Evolutionary conservation across 2,888 invertebrate species (phyloP), one percentile per base, ranked within the genome.

Genomic region (Pseudanteris insignis): DNA sequence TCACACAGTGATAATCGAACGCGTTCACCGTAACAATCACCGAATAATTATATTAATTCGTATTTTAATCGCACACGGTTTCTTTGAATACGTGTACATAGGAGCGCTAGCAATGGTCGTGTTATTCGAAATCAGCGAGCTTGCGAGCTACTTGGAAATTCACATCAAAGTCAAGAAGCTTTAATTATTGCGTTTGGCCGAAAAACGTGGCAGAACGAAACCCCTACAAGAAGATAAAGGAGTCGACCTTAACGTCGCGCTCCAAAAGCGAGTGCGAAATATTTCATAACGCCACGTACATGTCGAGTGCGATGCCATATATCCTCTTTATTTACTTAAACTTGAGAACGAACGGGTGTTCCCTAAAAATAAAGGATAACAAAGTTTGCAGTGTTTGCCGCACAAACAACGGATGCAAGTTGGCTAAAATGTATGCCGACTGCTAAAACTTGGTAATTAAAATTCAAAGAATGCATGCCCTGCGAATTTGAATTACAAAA

Each of bases 291-390:
- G 24, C 18, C 36, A 24, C 21, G 32, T 32, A 36, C 38, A 48
- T 43, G 54, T 55, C 55, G 55, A 47, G 55, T 36, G 57, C 57
- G 43, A 57, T 57, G 29, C 47, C 57, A 48, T 57, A 57, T 57
- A 57, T 57, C 25, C 48, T 43, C 37, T 48, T 57, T 57, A 57
- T 57, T 57, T 57, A 48, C 57, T 57, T 8, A 47, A 43, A 43
- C 25, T 43, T 41, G 30, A 57, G 47, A 34, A 55, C 29, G 32
- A 48, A 32, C 48, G 57, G 48, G 25, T 55, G 55, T 41, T 47
- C 41, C 2, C 18, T 2, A 43, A 41, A 57, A 57, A 47, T 28
- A 41, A 40, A 47, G 36, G 26, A 32, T 57, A 55, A 55, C 47
- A 30, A 48, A 57, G 57, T 57, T 57, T 47, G 25, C 48, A 21